Base-by-base conservation (phyloP, 2,113 vertebrate species). In the Forbesichthys agassizii region DNA sequence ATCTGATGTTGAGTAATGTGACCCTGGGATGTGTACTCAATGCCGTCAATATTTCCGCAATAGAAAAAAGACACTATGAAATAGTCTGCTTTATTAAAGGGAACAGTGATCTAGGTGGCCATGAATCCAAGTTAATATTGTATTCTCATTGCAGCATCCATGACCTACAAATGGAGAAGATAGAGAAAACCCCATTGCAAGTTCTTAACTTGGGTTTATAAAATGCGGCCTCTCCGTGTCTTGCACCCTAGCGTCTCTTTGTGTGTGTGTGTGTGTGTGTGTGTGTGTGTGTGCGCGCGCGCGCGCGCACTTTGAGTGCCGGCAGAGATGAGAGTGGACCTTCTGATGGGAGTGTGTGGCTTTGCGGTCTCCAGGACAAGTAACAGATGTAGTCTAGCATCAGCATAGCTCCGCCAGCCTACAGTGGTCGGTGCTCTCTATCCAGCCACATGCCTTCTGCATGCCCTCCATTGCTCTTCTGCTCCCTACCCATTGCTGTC, bases 401-500 rank as follows among this genome's bases (percentile, higher is more conserved):
- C 66, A 68, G 73, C 69, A 11, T 52, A 48, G 66, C 33, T 36
- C 1, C 64, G 49, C 56, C 67, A 16, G 58, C 46, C 66, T 46
- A 54, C 67, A 76, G 80, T 59, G 67, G 36, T 70, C 66, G 70
- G 63, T 64, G 68, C 61, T 67, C 60, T 53, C 18, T 33, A 47
- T 13, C 42, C 63, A 11, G 18, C 56, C 66, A 52, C 66, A 55
- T 64, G 62, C 61, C 66, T 68, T 58, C 18, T 73, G 68, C 20
- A 20, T 20, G 20, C 66, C 27, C 79, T 59, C 75, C 33, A 2
- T 64, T 61, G 75, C 69, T 16, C 5, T 64, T 58, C 36, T 66
- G 74, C 63, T 53, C 68, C 73, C 82, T 82, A 61, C 68, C 76
- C 74, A 20, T 80, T 1, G 1, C 73, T 66, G 68, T 67, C 61